phyloP scores from a whole-genome alignment of 2,888 invertebrate genomes.

The Callimorpha dominula region DNA sequence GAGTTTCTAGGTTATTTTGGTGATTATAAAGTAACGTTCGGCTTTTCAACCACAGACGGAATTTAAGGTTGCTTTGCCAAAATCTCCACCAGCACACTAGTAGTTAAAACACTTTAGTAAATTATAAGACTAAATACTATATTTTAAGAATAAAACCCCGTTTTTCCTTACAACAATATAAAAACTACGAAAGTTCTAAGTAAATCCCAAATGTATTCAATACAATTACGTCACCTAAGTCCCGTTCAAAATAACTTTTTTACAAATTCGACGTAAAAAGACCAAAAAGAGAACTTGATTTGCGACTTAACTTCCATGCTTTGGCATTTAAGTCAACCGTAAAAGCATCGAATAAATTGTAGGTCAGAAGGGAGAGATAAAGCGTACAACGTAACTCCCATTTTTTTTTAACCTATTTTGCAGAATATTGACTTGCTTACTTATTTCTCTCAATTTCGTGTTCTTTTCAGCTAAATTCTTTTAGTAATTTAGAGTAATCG shows the following conservation, averaged over 20 bases:
- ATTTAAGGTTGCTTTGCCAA: no score
- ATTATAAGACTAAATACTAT: background rate
- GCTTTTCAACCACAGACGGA: no score
- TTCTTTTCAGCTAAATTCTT: constrained; percentile 35
- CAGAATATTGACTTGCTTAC: constrained; percentile 71
- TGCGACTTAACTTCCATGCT: constrained; percentile 79
- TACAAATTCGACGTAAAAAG: constrained; percentile 57
- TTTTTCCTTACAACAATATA: background rate
- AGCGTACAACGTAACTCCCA: constrained; percentile 72
- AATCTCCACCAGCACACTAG: no score
- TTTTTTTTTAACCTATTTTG: constrained; percentile 75
- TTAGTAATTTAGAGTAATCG: constrained; percentile 19
- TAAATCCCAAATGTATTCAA: constrained; percentile 24
- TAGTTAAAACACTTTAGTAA: no score
- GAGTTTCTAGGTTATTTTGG: background rate
- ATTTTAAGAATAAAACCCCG: background rate
- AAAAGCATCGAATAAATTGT: constrained; percentile 85
- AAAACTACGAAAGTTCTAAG: constrained; percentile 9
- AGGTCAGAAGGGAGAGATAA: constrained; percentile 86
- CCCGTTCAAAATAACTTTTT: constrained; percentile 45
- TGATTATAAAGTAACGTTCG: background rate
- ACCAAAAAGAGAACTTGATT: constrained; percentile 77
- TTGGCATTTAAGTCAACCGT: constrained; percentile 85
- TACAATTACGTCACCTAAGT: constrained; percentile 41
- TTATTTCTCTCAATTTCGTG: constrained; percentile 54